These are phyloP conservation scores for Gordius sp. DNA, from an alignment of 2,888 invertebrate species.

Conservation along the genomic window DNA sequence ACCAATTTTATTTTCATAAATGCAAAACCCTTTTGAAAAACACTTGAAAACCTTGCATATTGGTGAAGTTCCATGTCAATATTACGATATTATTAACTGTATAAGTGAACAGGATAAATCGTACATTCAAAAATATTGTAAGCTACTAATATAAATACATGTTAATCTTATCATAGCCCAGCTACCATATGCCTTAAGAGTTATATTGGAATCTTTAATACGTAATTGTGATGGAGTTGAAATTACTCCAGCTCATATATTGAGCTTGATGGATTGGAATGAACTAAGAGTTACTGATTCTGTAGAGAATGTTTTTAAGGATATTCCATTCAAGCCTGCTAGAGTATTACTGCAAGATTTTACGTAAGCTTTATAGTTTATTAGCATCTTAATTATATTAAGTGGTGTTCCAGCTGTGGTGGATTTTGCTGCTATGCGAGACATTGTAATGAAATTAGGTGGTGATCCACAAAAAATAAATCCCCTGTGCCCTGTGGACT, in stretches of 20 bases:
- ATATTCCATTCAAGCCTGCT: constrained; percentile 71
- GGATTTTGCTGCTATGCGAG: constrained; percentile 92
- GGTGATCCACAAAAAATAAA: constrained; percentile 77
- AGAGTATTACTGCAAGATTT: constrained; percentile 62
- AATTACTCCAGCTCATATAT: constrained; percentile 53
- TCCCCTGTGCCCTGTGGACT: constrained; percentile 79
- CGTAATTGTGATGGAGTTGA: constrained; percentile 87
- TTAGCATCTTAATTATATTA: constrained; percentile 20
- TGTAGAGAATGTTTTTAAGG: constrained; percentile 34
- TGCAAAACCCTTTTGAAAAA: too few relatives aligned
- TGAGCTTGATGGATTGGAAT: constrained; percentile 65
- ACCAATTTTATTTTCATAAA: too few relatives aligned
- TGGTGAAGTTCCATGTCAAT: background rate
- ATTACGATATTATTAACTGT: background rate
- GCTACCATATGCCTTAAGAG: constrained; percentile 66
- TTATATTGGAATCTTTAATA: constrained; percentile 73
- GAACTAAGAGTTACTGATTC: constrained; percentile 39
- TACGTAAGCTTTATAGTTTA: constrained; percentile 33
- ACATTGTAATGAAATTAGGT: constrained; percentile 57
- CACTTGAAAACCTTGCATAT: background rate
- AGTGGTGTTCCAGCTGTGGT: constrained; percentile 95
- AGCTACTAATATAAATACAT: background rate
- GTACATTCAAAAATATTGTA: background rate
- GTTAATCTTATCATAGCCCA: constrained; percentile 23
- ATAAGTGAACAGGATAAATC: background rate